Conservation (phyloP, 2,797 vertebrate species). For the Molothrus aeneus region DNA sequence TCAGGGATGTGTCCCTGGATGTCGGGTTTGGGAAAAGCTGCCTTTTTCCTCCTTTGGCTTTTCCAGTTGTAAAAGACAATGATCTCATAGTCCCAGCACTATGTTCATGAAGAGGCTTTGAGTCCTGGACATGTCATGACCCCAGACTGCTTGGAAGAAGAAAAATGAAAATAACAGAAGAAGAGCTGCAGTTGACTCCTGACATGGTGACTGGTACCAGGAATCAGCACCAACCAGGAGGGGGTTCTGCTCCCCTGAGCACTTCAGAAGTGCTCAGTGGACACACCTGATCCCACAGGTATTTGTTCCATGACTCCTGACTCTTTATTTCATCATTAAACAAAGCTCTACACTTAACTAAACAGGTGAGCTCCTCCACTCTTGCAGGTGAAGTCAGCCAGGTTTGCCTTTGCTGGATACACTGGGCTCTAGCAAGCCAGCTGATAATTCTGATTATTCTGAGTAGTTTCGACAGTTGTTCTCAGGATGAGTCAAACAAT, state of each 20-base stretch:
- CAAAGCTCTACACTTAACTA: background rate
- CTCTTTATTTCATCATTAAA: background rate
- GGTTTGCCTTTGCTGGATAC: background rate
- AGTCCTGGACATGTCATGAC: fast-evolving
- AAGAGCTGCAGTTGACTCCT: background rate
- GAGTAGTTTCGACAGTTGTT: background rate
- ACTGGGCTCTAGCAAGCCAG: background rate
- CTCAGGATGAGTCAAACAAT: background rate
- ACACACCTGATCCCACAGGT: background rate
- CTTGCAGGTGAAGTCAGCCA: background rate
- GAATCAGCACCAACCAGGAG: background rate
- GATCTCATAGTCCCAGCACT: background rate
- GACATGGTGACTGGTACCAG: fast-evolving
- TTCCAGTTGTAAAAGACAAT: background rate
- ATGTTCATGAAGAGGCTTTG: background rate
- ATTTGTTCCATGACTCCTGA: background rate
- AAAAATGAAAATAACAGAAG: background rate
- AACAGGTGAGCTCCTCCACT: fast-evolving
- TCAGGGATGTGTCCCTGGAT: fast-evolving
- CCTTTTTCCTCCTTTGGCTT: background rate
- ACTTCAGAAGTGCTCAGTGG: background rate
- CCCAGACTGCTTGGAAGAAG: background rate
- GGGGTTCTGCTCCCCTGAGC: background rate
- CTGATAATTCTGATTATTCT: background rate
- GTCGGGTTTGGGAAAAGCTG: background rate